phyloP scores from a whole-genome alignment of 2,113 vertebrate genomes.

The Orientallactaga bullata region DNA sequence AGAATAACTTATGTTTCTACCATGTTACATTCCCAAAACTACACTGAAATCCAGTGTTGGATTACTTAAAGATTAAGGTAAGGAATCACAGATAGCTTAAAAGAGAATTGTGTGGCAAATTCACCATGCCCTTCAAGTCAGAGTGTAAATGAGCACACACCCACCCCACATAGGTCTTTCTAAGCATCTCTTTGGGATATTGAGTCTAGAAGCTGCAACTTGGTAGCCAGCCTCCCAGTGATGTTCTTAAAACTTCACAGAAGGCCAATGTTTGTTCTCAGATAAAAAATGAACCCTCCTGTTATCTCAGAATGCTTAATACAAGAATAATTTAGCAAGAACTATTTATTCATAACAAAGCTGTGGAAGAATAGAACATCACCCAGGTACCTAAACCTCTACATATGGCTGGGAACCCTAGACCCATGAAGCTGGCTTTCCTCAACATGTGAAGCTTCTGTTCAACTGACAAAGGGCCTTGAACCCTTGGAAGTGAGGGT shows the following conservation, averaged over 20 bases:
- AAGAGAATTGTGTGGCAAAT: not conserved
- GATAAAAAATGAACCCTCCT: not conserved
- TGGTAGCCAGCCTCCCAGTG: not conserved
- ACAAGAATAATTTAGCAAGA: not conserved
- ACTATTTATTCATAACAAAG: not conserved
- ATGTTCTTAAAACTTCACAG: conserved; percentile 40
- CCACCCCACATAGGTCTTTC: conserved; percentile 41
- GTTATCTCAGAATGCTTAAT: not conserved
- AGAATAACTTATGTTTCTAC: not conserved
- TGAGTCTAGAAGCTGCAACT: conserved; percentile 68
- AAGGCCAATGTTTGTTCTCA: not conserved
- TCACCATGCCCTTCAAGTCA: conserved; percentile 34
- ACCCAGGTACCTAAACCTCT: not conserved
- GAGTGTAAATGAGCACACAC: not conserved
- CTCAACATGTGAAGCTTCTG: not conserved
- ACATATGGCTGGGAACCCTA: not conserved
- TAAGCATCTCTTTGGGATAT: not conserved
- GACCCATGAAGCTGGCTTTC: not conserved
- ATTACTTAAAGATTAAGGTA: not conserved
- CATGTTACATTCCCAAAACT: not conserved
- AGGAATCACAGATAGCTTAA: not conserved
- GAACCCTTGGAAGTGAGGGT: not conserved
- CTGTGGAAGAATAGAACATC: not conserved
- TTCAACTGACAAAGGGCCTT: not conserved
- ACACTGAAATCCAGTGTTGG: not conserved